Evolutionary conservation across 2,797 vertebrate species (phyloP), one percentile per base, ranked within the genome.

Genomic region (Natrix natrix): DNA sequence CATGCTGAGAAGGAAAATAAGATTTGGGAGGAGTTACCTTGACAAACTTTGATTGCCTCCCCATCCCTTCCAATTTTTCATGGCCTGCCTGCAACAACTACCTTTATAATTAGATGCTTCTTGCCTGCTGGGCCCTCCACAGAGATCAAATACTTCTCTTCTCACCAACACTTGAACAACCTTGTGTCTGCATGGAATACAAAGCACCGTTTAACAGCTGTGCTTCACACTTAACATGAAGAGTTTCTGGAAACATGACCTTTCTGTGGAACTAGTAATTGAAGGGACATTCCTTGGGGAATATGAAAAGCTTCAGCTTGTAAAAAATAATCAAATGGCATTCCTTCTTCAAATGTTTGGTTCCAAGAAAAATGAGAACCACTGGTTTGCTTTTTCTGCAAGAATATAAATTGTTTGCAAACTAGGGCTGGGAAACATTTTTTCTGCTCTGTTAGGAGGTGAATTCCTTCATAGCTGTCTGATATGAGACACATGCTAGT

Each of bases 91-190:
- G 86, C n/a, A 88, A 92, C 63, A 37, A 83, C 88, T 61, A 60
- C 93, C 60, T 0, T 1, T 61, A 87, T 94, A 90, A 92, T 92
- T 95, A 89, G 91, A 93, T 91, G 86, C 66, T 86, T 90, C 43
- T 90, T 66, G 56, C 26, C 61, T 91, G 88, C 69, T 74, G 74
- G 61, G 57, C 37, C 43, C 26, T 69, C 92, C 26, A 89, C 89
- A 91, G 87, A 22, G 12, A 92, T 91, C 86, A 83, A 60, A 89
- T 89, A 52, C 60, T 63, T 91, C 69, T 86, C 90, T 83, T 87
- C 86, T 93, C 94, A 66, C 52, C 66, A 60, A 1, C 89, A 92
- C 91, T 61, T 13, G 37, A 61, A 55, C 59, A 91, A 87, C 57
- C 12, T 17, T 1, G 22, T 63, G 69, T 87, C 86, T 91, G 93